Base-by-base conservation (phyloP, 2,113 vertebrate genomes). In the Acanthisitta chloris region DNA sequence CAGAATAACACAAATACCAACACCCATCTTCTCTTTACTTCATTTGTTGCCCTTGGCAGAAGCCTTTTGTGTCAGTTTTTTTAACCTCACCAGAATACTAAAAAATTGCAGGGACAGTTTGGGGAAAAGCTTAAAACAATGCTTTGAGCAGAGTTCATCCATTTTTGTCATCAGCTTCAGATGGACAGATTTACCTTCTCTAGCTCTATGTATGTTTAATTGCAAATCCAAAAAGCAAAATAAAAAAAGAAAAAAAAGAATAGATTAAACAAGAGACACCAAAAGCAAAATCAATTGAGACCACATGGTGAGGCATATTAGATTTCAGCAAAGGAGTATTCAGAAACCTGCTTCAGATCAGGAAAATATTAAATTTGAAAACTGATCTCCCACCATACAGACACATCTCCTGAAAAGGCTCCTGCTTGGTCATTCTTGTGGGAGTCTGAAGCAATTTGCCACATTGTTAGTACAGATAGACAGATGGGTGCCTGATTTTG, bases 311-410 rank as follows among this genome's bases (percentile, higher is more conserved):
- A n/a, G 17, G 5, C 10, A 12, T 33, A 31, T 17, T 48, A 55
- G 8, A 38, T 29, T 10, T 26, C 19, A 31, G 36, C 9, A 26
- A 77, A 76, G 23, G 9, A 43, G 14, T 45, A 52, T 55, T 65
- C 20, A 59, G 14, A 29, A 54, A 25, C n/a, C 14, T 73, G 23
- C 10, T 64, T 12, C 31, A 61, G 3, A 38, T 40, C 18, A 45
- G 29, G 28, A 66, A 59, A 25, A 49, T 17, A 71, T n/a, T 42
- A 33, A n/a, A 55, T 48, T 61, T 69, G 34, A 78, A 91, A 86
- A 59, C 0, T 55, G 29, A 2, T 59, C 29, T 82, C 34, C 54
- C 14, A 34, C 8, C 1, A 3, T 26, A 24, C 6, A 80, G 48
- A 51, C 3, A 24, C 8, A 9, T 73, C 33, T 86, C 43, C 36